Base-by-base conservation (phyloP, 2,113 vertebrate genomes). In the Silurus asotus region DNA sequence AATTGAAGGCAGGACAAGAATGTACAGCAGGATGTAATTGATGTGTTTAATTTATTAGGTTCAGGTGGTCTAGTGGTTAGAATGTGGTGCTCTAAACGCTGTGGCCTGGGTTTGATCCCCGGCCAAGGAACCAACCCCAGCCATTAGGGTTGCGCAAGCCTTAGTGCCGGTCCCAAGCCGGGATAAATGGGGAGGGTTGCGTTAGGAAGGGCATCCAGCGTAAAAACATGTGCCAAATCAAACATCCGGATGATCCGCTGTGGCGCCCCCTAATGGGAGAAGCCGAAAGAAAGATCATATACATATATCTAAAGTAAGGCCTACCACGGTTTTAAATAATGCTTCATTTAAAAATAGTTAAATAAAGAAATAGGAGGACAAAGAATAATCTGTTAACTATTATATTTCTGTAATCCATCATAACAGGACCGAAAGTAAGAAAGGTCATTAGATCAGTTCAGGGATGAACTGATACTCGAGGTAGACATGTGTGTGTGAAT, bases 391-490 rank as follows among this genome's bases (percentile, higher is more conserved):
- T 37, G 37, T 37, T 37, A 37, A 37, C 37, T 37, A 37, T 79
- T 17, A 53, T 64, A 67, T 64, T 13, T 56, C 17, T 3, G 1
- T 82, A 82, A 75, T 86, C 64, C 48, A 65, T 74, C 79, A 82
- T n/a, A 28, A 56, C 69, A 5, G 59, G n/a, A 53, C 55, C 62
- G 62, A 55, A 6, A 45, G 56, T 23, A 10, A 86, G 56, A 64
- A 64, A 74, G 74, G 76, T 37, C 11, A 87, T 72, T 77, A 84
- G 87, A 90, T 62, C 8, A 89, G 82, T 65, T 89, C 56, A 84
- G 49, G 92, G 86, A 92, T 92, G n/a, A 86, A 88, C 86, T 89
- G 88, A 92, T 87, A 84, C 92, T 88, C 77, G 8, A 37, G 23
- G 56, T 23, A 78, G 75, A 37, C 6, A 20, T 64, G 82, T 64